Conservation (phyloP, 1,140 invertebrate genomes). For the Lucilia cuprina region DNA sequence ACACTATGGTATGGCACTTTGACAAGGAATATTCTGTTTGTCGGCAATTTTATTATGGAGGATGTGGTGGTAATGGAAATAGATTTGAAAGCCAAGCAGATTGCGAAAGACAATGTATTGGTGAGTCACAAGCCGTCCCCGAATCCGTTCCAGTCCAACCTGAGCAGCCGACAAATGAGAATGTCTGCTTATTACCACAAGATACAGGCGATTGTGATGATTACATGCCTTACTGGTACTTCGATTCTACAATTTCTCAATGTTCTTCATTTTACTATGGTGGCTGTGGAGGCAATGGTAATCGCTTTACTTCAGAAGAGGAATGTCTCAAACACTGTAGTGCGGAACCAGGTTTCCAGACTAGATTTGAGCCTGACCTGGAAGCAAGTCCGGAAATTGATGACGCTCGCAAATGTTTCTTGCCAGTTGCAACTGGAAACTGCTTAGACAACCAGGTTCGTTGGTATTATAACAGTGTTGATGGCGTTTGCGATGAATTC, state of each 20-base stretch:
- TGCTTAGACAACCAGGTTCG: constrained; percentile 69
- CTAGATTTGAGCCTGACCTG: constrained; percentile 36
- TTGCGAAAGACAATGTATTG: constrained; percentile 70
- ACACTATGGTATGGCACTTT: constrained; percentile 74
- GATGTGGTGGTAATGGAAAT: constrained; percentile 82
- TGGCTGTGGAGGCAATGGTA: constrained; percentile 82
- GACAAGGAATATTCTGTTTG: constrained; percentile 75
- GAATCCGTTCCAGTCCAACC: constrained; percentile 33
- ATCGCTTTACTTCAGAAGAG: constrained; percentile 75
- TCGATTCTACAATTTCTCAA: constrained; percentile 72
- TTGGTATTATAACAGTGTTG: constrained; percentile 81
- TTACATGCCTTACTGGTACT: constrained; percentile 83
- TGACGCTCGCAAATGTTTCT: constrained; percentile 67
- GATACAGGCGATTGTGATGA: constrained; percentile 78
- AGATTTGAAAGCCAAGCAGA: constrained; percentile 74
- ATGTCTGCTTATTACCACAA: constrained; percentile 74
- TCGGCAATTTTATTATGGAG: constrained; percentile 81
- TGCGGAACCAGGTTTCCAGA: not conserved
- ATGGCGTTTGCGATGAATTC: constrained; percentile 84
- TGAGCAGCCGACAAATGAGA: constrained; percentile 31
- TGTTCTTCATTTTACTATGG: constrained; percentile 83
- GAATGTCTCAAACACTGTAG: constrained; percentile 80
- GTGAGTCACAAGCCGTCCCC: constrained; percentile 58
- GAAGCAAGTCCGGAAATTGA: constrained; percentile 24
- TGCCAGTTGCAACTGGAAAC: constrained; percentile 72